Base-by-base conservation (phyloP, 2,797 vertebrate genomes). In the Clarias pachynema region DNA sequence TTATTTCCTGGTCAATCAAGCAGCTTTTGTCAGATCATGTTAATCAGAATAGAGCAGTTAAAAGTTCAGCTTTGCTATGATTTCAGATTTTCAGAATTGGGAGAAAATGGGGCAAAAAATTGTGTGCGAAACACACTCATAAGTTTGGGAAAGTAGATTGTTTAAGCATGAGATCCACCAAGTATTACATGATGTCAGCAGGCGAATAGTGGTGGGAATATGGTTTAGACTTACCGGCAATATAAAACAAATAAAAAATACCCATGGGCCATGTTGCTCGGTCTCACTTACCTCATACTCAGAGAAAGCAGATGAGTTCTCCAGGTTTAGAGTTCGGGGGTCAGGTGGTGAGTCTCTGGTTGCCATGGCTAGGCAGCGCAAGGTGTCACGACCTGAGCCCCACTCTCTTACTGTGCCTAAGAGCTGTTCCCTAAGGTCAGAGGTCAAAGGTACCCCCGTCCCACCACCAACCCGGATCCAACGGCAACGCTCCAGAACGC, bases 291-390 rank as follows among this genome's bases (percentile, higher is more conserved):
- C 95, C 94, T 96, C 95, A 77, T 96, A 96, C 31, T 93, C 80
- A 0, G 82, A 69, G 34, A 96, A 96, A 40, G 53, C n/a, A 2
- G 91, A 91, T 0, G 92, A 91, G 89, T 96, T 94, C 87, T 96
- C 95, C 59, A 96, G 89, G 86, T 94, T 95, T 65, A 96, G 93
- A 68, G 86, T 69, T 65, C 92, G 89, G 14, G 93, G 91, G 68
- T 95, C 94, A 0, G 95, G 95, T 3, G 95, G 94, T 0, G 88
- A 69, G 88, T 96, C 95, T 56, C 95, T 93, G 12, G 95, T 96
- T 1, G 95, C 95, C 94, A 96, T 95, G 81, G 95, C 95, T 0
- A 96, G 94, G 78, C 95, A 96, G 14, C 95, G 93, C 49, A 96
- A 92, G 0, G 89, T 96, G 90, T 96, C 95, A 0, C 95, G 89